Evolutionary conservation across 2,888 invertebrate genomes (phyloP).

Genomic region (Drosophila demipolita): DNA sequence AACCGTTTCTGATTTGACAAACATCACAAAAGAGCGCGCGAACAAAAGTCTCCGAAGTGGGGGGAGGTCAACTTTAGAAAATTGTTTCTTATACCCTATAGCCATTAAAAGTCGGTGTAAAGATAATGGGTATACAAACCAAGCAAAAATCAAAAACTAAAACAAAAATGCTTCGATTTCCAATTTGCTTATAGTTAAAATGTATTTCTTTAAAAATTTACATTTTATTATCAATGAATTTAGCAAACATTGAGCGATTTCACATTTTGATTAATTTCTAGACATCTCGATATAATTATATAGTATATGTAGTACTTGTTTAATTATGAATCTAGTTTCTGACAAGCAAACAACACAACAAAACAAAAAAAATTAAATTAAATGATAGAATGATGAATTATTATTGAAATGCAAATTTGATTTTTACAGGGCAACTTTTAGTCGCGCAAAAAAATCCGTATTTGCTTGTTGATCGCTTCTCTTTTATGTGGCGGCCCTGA

Average conservation of each 20-base stretch:
- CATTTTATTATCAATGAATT: neutral
- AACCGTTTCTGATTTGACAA: constrained; percentile 65
- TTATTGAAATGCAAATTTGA: neutral
- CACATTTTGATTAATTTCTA: neutral
- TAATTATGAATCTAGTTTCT: neutral
- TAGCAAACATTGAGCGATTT: neutral
- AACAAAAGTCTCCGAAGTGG: neutral
- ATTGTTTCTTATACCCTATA: constrained; percentile 35
- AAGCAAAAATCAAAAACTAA: neutral
- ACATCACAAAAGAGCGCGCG: constrained; percentile 18
- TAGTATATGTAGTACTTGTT: neutral
- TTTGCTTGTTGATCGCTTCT: neutral
- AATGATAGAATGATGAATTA: neutral
- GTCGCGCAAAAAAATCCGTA: neutral
- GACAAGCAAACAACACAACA: neutral
- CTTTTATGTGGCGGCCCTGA: constrained; percentile 18
- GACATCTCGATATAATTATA: neutral
- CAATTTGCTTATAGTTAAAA: neutral
- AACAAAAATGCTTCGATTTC: neutral
- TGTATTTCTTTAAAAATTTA: neutral
- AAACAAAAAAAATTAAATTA: neutral
- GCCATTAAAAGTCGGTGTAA: neutral
- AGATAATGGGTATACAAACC: neutral
- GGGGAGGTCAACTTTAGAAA: constrained; percentile 19
- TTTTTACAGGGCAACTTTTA: neutral